Evolutionary conservation across 2,797 vertebrate genomes (phyloP).

Genomic region (Tympanoctomys barrerae): DNA sequence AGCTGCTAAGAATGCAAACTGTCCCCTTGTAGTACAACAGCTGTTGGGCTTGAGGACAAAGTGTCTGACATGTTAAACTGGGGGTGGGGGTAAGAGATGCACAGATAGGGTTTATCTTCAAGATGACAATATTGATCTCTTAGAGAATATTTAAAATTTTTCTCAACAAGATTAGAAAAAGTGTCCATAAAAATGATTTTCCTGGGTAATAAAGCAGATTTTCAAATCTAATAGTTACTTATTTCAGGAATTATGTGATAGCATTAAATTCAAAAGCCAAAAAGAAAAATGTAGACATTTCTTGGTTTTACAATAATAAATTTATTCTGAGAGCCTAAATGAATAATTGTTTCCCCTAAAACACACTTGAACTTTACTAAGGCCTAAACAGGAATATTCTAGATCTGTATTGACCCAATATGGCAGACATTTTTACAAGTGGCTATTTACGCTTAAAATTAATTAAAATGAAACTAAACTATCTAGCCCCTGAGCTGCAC

Average conservation of each 20-base stretch:
- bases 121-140: background rate
- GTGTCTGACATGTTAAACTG: background rate
- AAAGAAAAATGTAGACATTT: constrained; percentile 6
- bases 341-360: background rate
- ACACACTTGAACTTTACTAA: background rate
- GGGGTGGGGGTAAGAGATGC: no score
- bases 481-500: background rate
- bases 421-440: background rate
- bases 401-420: background rate
- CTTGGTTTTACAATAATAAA: constrained; percentile 7
- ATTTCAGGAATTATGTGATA: background rate
- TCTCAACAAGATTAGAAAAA: background rate
- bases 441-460: background rate
- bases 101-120: background rate
- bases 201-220: constrained; percentile 24
- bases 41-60: constrained; percentile 72
- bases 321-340: background rate
- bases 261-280: background rate
- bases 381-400: background rate
- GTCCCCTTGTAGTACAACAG: constrained; percentile 69
- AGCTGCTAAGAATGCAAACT: constrained; percentile 78
- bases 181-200: constrained; percentile 24
- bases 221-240: background rate
- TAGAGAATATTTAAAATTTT: background rate
- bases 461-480: constrained; percentile 11